Base-by-base conservation (phyloP, 2,888 invertebrate genomes). In the Taenaris catops region DNA sequence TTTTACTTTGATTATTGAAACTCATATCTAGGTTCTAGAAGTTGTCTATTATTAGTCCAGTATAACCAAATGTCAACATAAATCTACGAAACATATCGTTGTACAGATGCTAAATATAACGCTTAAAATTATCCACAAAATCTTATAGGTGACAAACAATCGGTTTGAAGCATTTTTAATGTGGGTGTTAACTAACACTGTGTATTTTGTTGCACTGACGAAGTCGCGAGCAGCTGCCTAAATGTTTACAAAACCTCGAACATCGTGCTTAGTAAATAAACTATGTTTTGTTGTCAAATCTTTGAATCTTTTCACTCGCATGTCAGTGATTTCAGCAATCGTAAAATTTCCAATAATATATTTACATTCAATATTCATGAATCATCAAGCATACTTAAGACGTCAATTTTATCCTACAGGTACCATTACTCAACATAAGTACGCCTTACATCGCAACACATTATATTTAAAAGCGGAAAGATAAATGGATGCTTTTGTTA, bases 331-430 rank as follows among this genome's bases (percentile, higher is more conserved):
- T 54, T 46, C 42, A 28, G 43, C 44, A 46, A 44, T 41, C 51
- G 43, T 65, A 61, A 53, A 55, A 51, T 53, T 44, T 8, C 3
- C 4, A 5, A 25, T 45, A 49, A 51, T 56, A 52, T 62, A 62
- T 61, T 63, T 64, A 60, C 53, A 45, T 58, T 47, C 49, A 54
- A 43, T 43, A 51, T 48, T 41, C 47, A 52, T 58, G 58, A 63
- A 44, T 54, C 50, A 49, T 27, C 35, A 25, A 8, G 16, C 23
- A 18, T 8, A 23, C 38, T 18, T 26, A 31, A 27, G 31, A 21
- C 34, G 24, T 34, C 24, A 38, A 34, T 24, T n/a, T 7, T 8
- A 12, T 25, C 12, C 10, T 11, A 8, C 33, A 19, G 12, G 20
- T 29, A 29, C 29, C 12, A 29, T 14, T 29, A 29, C 14, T 21